These are phyloP conservation scores for Drosophila santomea DNA, from an alignment of 1,140 invertebrate species.

Conservation along the genomic window DNA sequence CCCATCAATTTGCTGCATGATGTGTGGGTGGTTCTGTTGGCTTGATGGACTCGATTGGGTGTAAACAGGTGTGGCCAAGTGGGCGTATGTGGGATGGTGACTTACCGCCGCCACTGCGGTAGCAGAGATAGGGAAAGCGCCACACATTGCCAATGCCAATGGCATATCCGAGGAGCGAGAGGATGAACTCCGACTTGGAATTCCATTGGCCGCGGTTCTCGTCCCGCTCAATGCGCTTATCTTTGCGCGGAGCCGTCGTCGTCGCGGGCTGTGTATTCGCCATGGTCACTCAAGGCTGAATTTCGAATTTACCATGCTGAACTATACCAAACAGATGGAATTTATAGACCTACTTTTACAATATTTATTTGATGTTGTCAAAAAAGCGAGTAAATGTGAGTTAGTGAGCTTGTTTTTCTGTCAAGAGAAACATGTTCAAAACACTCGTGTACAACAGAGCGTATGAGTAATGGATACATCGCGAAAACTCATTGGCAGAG, in stretches of 20 bases:
- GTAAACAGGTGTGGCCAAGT: conserved; percentile 1
- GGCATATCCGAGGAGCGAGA: conserved; percentile 90
- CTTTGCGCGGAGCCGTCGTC: neutral
- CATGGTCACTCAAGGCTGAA: conserved; percentile 17
- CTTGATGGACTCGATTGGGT: neutral
- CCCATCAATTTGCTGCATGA: conserved; percentile 16
- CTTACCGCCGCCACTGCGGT: conserved; percentile 85
- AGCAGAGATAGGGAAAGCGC: conserved; percentile 92
- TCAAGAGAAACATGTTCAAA: neutral
- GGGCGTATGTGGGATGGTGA: neutral
- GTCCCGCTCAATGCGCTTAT: conserved; percentile 58
- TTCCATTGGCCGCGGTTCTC: conserved; percentile 86
- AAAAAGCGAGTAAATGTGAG: neutral
- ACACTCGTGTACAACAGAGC: neutral
- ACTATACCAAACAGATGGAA: neutral
- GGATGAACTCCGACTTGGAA: conserved; percentile 89
- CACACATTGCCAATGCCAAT: conserved; percentile 93
- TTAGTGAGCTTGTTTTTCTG: neutral
- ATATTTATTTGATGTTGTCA: neutral
- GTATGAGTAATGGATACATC: neutral
- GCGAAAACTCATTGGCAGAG: too few species aligned
- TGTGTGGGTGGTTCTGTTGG: neutral
- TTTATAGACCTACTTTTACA: neutral
- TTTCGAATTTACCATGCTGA: conserved; percentile 4
- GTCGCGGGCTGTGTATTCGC: neutral